Evolutionary conservation across 2,113 vertebrate genomes (phyloP).

Genomic region (Siphamia tubifer): DNA sequence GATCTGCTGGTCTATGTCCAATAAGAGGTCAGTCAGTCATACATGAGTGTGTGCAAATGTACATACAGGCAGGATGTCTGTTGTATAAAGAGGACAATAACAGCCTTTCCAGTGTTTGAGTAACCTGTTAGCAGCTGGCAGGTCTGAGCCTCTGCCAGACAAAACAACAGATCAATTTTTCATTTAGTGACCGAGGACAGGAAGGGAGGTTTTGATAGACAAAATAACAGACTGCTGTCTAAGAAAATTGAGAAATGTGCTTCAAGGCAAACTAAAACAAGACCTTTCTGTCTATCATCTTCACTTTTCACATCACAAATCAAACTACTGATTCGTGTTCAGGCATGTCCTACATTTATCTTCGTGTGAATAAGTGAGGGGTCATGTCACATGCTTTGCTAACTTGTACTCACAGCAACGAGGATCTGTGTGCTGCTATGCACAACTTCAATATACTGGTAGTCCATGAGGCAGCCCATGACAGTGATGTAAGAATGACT

Average conservation of each 20-base stretch:
- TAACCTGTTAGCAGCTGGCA: conserved; percentile 57
- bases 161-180: conserved; percentile 62
- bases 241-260: not conserved
- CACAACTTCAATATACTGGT: conserved; percentile 88
- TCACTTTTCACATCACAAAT: too few species aligned
- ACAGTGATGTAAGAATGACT: conserved; percentile 86
- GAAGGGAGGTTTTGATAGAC: conserved; percentile 20
- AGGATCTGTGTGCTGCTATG: conserved; percentile 90
- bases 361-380: not conserved
- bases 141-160: conserved; percentile 44
- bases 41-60: conserved; percentile 20
- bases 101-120: conserved; percentile 51
- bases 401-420: conserved; percentile 80
- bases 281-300: not conserved
- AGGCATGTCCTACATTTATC: not conserved
- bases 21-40: not conserved
- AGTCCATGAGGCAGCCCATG: conserved; percentile 85
- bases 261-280: conserved; percentile 29
- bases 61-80: conserved; percentile 38
- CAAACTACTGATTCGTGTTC: not conserved
- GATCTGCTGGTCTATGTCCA: conserved; percentile 15
- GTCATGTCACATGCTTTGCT: not conserved
- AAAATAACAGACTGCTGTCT: conserved; percentile 27
- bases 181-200: conserved; percentile 37
- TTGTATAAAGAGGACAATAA: conserved; percentile 43